phyloP scores from a whole-genome alignment of 2,113 vertebrate genomes.

The Cyprinodon brontotheroides region DNA sequence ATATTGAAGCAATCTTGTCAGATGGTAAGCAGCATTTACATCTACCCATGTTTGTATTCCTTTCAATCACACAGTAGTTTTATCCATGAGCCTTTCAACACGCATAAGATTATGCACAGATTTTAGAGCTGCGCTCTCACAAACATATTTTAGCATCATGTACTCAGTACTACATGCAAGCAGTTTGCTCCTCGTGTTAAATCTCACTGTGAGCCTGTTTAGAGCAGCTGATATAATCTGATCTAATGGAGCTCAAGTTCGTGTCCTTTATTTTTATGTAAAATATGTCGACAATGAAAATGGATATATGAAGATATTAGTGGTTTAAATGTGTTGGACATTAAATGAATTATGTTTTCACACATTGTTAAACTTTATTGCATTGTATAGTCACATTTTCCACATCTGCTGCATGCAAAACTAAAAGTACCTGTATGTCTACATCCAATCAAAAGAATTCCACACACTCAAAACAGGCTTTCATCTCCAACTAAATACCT shows the following conservation, averaged over 20 bases:
- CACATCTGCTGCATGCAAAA: background rate
- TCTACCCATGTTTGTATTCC: background rate
- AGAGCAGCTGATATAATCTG: too few relatives aligned
- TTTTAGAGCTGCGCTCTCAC: background rate
- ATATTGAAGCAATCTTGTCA: background rate
- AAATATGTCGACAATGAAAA: too few relatives aligned
- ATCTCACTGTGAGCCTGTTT: too few relatives aligned
- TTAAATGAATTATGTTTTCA: background rate
- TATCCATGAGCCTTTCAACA: background rate
- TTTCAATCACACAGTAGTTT: background rate
- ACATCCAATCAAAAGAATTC: background rate
- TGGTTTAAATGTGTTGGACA: background rate
- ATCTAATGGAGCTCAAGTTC: too few relatives aligned
- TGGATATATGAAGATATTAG: background rate
- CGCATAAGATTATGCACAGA: background rate
- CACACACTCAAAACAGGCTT: constrained; percentile 16
- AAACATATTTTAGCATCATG: too few relatives aligned
- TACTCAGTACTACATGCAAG: too few relatives aligned
- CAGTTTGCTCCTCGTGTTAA: too few relatives aligned
- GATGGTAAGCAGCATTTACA: background rate
- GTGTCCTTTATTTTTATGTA: too few relatives aligned
- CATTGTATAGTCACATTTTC: background rate
- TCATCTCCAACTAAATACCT: constrained; percentile 45
- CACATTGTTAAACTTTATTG: background rate
- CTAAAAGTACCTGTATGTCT: background rate